Evolutionary conservation across 37 sponge, comb jelly and placozoan species (phyloP).

Genomic region (Geodia barretti): DNA sequence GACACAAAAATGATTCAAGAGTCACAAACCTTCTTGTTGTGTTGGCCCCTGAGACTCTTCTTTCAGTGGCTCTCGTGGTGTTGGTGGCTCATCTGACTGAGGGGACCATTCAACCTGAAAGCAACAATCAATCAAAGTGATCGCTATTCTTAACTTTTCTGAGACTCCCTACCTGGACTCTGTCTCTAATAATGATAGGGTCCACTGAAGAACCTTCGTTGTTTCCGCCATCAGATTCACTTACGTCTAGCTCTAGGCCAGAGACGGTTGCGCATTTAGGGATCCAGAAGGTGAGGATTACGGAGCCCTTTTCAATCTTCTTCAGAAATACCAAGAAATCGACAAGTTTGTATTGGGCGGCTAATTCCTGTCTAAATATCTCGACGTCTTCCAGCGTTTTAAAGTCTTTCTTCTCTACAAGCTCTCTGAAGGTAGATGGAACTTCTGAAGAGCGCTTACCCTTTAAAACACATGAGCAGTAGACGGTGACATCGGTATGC

Average conservation of each 20-base stretch:
- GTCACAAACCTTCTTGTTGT: too few species aligned
- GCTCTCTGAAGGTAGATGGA: not conserved
- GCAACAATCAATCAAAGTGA: too few species aligned
- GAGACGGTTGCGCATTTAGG: not conserved
- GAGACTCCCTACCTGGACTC: too few species aligned
- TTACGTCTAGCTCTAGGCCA: not conserved
- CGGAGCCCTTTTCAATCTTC: not conserved
- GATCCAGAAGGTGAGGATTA: not conserved
- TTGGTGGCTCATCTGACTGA: too few species aligned
- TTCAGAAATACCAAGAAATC: not conserved
- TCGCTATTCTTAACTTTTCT: too few species aligned
- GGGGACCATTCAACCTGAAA: too few species aligned
- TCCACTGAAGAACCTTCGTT: not conserved
- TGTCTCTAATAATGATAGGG: too few species aligned
- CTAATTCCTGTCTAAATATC: not conserved
- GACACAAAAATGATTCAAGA: too few species aligned
- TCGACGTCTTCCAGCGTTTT: not conserved
- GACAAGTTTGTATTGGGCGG: not conserved
- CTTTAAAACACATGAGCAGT: not conserved
- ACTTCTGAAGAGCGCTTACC: not conserved
- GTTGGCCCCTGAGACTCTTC: too few species aligned
- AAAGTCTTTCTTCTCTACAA: not conserved
- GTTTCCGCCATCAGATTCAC: not conserved
- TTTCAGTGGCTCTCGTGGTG: too few species aligned
- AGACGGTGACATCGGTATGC: not conserved